phyloP scores from a whole-genome alignment of 2,797 vertebrate genomes.

The Delichon dasypus region DNA sequence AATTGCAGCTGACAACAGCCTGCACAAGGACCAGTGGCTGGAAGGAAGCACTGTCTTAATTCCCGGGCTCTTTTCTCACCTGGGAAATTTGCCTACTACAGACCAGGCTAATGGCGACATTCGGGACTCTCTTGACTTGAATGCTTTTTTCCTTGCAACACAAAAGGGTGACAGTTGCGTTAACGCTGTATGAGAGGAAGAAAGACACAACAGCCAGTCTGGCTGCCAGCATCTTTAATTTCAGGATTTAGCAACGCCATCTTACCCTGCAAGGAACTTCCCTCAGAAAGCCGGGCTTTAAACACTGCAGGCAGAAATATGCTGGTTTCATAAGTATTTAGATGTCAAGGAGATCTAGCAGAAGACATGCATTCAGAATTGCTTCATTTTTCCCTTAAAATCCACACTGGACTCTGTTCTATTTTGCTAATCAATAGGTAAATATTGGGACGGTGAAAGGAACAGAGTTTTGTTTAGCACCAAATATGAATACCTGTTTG shows the following conservation, averaged over 20 bases:
- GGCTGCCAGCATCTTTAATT: not conserved
- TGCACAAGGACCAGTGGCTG: not conserved
- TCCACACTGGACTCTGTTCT: not conserved
- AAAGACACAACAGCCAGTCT: not conserved
- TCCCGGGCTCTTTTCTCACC: not conserved
- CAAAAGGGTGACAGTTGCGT: not conserved
- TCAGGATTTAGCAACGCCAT: not conserved
- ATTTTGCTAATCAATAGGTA: not conserved
- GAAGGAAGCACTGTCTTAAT: not conserved
- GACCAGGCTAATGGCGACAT: not conserved
- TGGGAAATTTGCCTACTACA: not conserved
- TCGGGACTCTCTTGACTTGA: not conserved
- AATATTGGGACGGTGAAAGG: not conserved
- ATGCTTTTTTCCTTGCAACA: not conserved
- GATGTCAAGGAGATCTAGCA: not conserved
- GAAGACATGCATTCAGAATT: not conserved
- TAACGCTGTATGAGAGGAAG: not conserved
- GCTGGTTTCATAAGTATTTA: not conserved
- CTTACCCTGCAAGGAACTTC: not conserved
- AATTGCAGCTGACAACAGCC: constrained; percentile 18
- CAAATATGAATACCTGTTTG: not conserved
- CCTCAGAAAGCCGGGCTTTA: not conserved
- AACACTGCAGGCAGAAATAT: not conserved
- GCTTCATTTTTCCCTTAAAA: not conserved
- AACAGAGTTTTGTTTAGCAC: not conserved